Percentiles rank a stretch among this genome's conserved stretches.
These are phyloP conservation scores for Corythoichthys haematopterus DNA, from an alignment of 2,113 vertebrate genomes.

Conservation along the genomic window DNA sequence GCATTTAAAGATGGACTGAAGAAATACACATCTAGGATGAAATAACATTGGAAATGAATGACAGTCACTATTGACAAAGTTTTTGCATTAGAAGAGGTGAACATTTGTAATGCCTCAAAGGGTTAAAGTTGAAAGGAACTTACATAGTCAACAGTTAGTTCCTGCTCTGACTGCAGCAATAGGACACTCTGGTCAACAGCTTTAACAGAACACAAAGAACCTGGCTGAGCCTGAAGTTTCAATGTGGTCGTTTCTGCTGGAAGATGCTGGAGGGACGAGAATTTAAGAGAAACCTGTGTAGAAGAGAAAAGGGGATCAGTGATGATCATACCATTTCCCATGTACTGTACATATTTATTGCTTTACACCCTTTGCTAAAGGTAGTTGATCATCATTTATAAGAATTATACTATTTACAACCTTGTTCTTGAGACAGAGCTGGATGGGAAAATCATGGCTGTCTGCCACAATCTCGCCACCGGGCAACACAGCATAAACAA, in stretches of 20 bases:
- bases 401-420: conserved; percentile 43
- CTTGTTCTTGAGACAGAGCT: conserved; percentile 81
- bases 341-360: neutral
- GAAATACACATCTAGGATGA: too few species aligned
- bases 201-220: conserved; percentile 78
- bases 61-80: too few species aligned
- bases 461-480: conserved; percentile 78
- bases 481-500: conserved; percentile 76
- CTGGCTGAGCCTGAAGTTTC: conserved; percentile 70
- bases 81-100: too few species aligned
- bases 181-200: conserved; percentile 80
- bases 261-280: conserved; percentile 64
- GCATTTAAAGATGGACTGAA: too few species aligned
- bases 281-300: conserved; percentile 76
- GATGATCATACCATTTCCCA: neutral
- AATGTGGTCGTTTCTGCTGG: conserved; percentile 71
- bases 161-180: conserved; percentile 60
- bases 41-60: too few species aligned
- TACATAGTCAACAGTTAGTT: conserved; percentile 66
- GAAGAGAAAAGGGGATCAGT: neutral
- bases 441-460: conserved; percentile 68
- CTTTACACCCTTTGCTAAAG: too few species aligned
- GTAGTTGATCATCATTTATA: too few species aligned
- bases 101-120: too few species aligned
- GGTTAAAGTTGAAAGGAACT: neutral